Evolutionary conservation across 1,140 invertebrate genomes (phyloP).

Genomic region (Eriosoma lanigerum): DNA sequence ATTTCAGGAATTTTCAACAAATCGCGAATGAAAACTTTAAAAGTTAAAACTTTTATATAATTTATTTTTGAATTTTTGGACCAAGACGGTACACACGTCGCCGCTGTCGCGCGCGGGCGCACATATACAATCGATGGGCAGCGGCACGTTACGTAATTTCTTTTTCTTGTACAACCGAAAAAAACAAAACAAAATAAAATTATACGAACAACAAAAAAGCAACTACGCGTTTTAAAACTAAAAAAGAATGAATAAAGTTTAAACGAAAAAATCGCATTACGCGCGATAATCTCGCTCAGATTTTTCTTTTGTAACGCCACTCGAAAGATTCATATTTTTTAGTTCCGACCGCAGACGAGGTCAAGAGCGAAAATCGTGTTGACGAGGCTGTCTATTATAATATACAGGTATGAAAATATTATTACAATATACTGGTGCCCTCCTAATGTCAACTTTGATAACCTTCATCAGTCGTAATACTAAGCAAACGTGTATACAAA

Average conservation of each 20-base stretch:
- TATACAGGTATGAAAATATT: not conserved
- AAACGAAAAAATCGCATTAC: constrained; percentile 9
- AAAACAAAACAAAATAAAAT: too few relatives aligned
- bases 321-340: not conserved
- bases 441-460: not conserved
- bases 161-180: not conserved
- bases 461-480: not conserved
- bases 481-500: too few relatives aligned
- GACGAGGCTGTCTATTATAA: constrained; percentile 5
- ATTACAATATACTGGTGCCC: not conserved
- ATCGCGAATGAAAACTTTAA: too few relatives aligned
- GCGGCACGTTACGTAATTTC: not conserved
- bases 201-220: not conserved
- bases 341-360: constrained; percentile 37
- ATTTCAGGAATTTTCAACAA: too few relatives aligned
- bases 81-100: not conserved
- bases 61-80: not conserved
- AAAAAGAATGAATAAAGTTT: not conserved
- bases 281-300: not conserved
- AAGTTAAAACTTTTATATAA: too few relatives aligned
- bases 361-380: constrained; percentile 21
- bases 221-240: not conserved
- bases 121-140: not conserved
- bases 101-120: not conserved
- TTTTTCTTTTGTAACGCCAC: not conserved